Conservation (phyloP, 2,888 invertebrate species). For the Ophion obscuratus region DNA sequence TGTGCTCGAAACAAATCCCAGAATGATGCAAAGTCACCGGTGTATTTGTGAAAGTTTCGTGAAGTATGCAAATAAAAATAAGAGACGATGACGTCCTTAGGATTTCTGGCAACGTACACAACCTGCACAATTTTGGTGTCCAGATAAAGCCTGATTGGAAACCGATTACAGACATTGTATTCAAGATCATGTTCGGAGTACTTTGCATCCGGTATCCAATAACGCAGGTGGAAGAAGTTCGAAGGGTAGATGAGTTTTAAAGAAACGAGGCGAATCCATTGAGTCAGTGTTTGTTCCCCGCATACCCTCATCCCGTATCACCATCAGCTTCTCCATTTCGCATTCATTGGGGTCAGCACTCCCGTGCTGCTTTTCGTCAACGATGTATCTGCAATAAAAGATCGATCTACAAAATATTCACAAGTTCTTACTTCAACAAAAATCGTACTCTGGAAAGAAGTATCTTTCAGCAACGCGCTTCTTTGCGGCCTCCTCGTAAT, state of each 20-base stretch:
- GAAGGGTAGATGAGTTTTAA: slow-evolving; percentile 40
- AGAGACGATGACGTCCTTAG: slow-evolving; percentile 79
- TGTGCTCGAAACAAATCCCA: slow-evolving; percentile 77
- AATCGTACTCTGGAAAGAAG: slow-evolving; percentile 2
- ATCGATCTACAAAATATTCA: not conserved
- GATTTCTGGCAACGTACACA: slow-evolving; percentile 80
- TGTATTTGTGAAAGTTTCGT: slow-evolving; percentile 74
- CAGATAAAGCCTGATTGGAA: not conserved
- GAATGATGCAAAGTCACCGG: slow-evolving; percentile 76
- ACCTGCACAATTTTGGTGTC: slow-evolving; percentile 67
- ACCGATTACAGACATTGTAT: not conserved
- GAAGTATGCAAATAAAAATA: slow-evolving; percentile 76
- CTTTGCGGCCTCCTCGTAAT: slow-evolving; percentile 87
- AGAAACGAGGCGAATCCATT: slow-evolving; percentile 24
- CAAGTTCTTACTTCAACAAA: not conserved
- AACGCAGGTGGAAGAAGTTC: slow-evolving; percentile 25
- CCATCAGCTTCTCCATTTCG: not conserved
- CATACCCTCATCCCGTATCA: not conserved
- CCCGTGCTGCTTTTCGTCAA: not conserved
- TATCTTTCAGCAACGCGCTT: slow-evolving; percentile 6
- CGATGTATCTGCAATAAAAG: slow-evolving; percentile 15
- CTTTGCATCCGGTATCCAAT: slow-evolving; percentile 36
- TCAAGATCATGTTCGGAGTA: not conserved
- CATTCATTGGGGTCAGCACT: not conserved
- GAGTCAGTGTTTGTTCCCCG: not conserved